phyloP scores from a whole-genome alignment of 2,797 vertebrate species.

The Eulemur albifrons region DNA sequence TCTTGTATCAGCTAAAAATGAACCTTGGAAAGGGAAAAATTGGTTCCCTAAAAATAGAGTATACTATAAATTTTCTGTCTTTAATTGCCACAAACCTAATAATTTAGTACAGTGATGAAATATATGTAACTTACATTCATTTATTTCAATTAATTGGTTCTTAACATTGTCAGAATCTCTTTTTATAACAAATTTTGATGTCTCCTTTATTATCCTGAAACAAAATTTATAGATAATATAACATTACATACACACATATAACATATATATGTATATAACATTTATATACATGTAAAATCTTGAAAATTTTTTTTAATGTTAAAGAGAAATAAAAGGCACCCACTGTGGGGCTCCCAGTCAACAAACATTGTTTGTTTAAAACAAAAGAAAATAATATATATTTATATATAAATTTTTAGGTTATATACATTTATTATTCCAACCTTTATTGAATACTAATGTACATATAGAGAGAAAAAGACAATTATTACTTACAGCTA shows the following conservation, averaged over 20 bases:
- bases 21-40: neutral
- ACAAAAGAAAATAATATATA: neutral
- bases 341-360: neutral
- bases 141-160: slow-evolving; percentile 27
- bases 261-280: no score
- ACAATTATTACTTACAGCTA: neutral
- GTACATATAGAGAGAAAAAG: neutral
- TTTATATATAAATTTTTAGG: neutral
- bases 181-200: neutral
- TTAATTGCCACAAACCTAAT: neutral
- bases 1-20: neutral
- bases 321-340: neutral
- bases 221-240: neutral
- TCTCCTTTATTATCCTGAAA: neutral
- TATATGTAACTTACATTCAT: neutral
- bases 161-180: neutral
- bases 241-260: neutral
- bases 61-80: neutral
- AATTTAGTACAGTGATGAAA: neutral
- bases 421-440: neutral
- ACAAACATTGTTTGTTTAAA: neutral
- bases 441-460: neutral
- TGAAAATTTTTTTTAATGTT: neutral
- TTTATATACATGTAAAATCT: neutral
- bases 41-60: neutral